These are phyloP conservation scores for Panorpa germanica DNA, from an alignment of 2,888 invertebrate genomes.

Conservation along the genomic window DNA sequence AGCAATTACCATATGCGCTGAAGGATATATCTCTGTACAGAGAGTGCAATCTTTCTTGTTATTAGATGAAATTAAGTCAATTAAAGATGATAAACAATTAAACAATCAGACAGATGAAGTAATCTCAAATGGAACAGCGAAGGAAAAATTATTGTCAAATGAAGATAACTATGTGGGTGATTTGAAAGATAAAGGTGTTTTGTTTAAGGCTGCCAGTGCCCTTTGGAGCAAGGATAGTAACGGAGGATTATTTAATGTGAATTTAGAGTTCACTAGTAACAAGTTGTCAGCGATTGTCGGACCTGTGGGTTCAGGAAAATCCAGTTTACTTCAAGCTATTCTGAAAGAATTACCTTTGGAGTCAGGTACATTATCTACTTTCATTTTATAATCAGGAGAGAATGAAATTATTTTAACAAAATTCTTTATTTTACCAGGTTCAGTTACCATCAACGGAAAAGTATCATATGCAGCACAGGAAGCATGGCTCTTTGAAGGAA, in stretches of 20 bases:
- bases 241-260: conserved; percentile 9
- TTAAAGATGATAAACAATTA: background rate
- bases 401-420: conserved; percentile 57
- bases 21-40: conserved; percentile 33
- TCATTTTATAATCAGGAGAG: no score
- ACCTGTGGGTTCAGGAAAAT: conserved; percentile 48
- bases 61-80: conserved; percentile 23
- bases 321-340: conserved; percentile 43
- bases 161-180: conserved; percentile 3
- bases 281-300: conserved; percentile 40
- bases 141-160: conserved; percentile 12
- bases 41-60: conserved; percentile 34
- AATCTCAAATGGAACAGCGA: conserved; percentile 3
- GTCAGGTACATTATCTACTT: conserved; percentile 25
- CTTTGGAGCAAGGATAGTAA: conserved; percentile 4
- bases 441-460: conserved; percentile 25
- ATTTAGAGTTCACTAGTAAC: conserved; percentile 9
- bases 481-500: conserved; percentile 39
- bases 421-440: conserved; percentile 31
- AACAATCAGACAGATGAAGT: conserved; percentile 7
- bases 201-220: conserved; percentile 7
- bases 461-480: conserved; percentile 40
- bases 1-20: conserved; percentile 33
- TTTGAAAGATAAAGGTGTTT: conserved; percentile 4
- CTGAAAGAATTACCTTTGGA: conserved; percentile 43